Evolutionary conservation across 2,888 invertebrate genomes (phyloP).

Genomic region (Ceramica pisi): DNA sequence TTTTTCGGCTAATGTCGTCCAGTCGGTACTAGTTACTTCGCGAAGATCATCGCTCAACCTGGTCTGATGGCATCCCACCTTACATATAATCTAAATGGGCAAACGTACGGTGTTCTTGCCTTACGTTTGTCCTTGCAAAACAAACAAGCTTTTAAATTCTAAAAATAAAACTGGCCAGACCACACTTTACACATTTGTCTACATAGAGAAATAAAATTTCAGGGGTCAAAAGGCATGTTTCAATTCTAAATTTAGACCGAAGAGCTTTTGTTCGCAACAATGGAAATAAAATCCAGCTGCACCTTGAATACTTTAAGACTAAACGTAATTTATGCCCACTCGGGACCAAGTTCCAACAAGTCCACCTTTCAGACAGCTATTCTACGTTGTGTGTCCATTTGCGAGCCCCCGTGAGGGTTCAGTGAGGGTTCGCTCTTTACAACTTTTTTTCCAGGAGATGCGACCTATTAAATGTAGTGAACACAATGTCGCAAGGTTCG

Average conservation of each 20-base stretch:
- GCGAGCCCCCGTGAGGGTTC: constrained; percentile 32
- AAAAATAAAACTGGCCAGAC: too few species aligned
- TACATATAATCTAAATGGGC: too few species aligned
- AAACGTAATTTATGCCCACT: constrained; percentile 51
- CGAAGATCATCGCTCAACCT: too few species aligned
- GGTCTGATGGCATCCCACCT: too few species aligned
- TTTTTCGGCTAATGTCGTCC: too few species aligned
- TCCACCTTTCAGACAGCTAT: constrained; percentile 43
- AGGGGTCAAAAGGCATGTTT: constrained; percentile 13
- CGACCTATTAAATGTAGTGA: constrained; percentile 17
- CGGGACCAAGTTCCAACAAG: constrained; percentile 48
- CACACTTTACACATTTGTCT: neutral
- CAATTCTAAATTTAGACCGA: constrained; percentile 19
- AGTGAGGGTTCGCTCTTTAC: constrained; percentile 36
- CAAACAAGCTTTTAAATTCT: neutral
- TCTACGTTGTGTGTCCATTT: constrained; percentile 55
- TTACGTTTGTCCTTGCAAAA: neutral
- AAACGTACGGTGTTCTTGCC: neutral
- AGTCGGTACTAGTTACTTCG: too few species aligned
- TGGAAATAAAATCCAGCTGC: constrained; percentile 43
- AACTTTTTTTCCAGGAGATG: constrained; percentile 35
- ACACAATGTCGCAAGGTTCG: neutral
- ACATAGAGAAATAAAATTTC: constrained; percentile 6
- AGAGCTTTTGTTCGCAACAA: constrained; percentile 33
- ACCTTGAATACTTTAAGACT: constrained; percentile 47